Evolutionary conservation across 2,113 vertebrate genomes (phyloP), one percentile per base, ranked within the genome.

Genomic region (Lamprotornis superbus): DNA sequence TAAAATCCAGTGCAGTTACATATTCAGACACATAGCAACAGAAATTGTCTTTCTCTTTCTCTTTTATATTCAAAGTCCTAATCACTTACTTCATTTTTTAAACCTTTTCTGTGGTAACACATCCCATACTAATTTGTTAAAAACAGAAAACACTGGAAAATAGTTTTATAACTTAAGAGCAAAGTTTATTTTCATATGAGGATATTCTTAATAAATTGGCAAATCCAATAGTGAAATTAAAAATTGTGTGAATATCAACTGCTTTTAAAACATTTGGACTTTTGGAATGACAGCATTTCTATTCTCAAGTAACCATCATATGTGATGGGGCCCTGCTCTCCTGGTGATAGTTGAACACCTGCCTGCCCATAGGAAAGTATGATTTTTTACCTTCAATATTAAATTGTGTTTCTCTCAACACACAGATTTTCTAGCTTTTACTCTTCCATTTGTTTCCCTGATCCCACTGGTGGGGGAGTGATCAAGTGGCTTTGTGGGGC

Each of bases 261-360:
- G 19, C 14, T 44, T 70, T 64, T 21, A 5, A 94, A 92, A 69
- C 2, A 6, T 31, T 52, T 52, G 20, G 24, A 19, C 1, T 0
- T 55, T 47, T 31, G n/a, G n/a, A 69, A 8, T 40, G 30, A 47
- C 25, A 20, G 3, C 0, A 0, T 61, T 68, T 83, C 3, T 25
- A 30, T 40, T 68, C 21, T 17, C 40, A 35, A 40, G 21, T 31
- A 35, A 35, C 16, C 4, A 47, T 5, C 15, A 47, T 15, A 23
- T 1, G 2, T 35, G 17, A 61, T 33, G 17, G 21, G 3, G 7
- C 14, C 25, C 12, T 76, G n/a, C 14, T 31, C 11, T 42, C 25
- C 55, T 55, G 28, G 47, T 49, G 14, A 30, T 19, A 3, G 27
- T 4, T 76, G 30, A 83, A 61, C 17, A 22, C 47, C 25, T 55